phyloP scores from a whole-genome alignment of 64 coral and sea anemone species.

The Pachyseris speciosa region DNA sequence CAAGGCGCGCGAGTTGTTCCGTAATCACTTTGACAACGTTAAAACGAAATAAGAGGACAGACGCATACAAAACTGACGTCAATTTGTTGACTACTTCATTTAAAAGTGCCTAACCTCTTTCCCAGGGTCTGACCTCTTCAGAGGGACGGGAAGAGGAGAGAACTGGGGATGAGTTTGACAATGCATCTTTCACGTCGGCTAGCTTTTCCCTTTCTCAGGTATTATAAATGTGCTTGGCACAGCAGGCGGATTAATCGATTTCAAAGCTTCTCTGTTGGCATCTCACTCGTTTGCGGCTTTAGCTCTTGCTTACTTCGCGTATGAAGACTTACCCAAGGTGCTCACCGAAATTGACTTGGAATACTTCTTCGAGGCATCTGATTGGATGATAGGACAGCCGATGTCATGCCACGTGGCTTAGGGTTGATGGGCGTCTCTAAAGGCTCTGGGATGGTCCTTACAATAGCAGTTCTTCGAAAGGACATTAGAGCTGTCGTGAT shows the following conservation, averaged over 20 bases:
- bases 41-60: too few relatives aligned
- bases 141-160: too few relatives aligned
- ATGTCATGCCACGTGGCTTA: conserved; percentile 37
- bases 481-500: conserved; percentile 18
- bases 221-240: conserved; percentile 47
- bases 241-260: conserved; percentile 29
- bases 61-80: too few relatives aligned
- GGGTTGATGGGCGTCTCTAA: conserved; percentile 58
- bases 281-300: conserved; percentile 51
- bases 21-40: too few relatives aligned
- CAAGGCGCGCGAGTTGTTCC: too few relatives aligned
- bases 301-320: conserved; percentile 38
- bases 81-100: too few relatives aligned
- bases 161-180: too few relatives aligned
- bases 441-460: conserved; percentile 33
- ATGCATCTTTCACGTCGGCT: too few relatives aligned
- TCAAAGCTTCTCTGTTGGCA: conserved; percentile 27
- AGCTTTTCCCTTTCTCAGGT: neutral
- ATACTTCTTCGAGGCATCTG: conserved; percentile 56
- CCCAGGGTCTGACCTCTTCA: too few relatives aligned
- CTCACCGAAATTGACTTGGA: conserved; percentile 35
- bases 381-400: conserved; percentile 46
- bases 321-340: conserved; percentile 21
- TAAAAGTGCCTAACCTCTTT: too few relatives aligned
- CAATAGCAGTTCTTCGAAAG: conserved; percentile 16